These are phyloP conservation scores for Euclidia mi DNA, from an alignment of 2,888 invertebrate species.

Conservation along the genomic window DNA sequence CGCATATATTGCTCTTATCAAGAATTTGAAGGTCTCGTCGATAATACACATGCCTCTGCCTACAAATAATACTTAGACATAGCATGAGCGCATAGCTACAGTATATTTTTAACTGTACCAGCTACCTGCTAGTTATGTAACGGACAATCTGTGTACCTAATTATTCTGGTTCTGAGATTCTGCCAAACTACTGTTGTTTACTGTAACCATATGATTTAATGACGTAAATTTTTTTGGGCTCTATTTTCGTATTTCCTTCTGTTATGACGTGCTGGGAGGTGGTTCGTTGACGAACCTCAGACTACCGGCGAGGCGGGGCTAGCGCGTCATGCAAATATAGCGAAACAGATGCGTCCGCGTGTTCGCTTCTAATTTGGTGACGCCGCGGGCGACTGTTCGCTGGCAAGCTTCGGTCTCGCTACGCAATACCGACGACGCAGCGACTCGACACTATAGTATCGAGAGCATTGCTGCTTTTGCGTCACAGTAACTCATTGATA, in stretches of 20 bases:
- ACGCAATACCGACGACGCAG: slow-evolving; percentile 71
- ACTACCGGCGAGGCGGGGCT: slow-evolving; percentile 76
- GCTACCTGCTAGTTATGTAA: slow-evolving; percentile 35
- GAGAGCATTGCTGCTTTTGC: slow-evolving; percentile 49
- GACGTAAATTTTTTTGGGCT: slow-evolving; percentile 55
- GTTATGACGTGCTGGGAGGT: slow-evolving; percentile 69
- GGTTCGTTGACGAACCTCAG: slow-evolving; percentile 69
- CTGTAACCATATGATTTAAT: slow-evolving; percentile 46
- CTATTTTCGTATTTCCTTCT: slow-evolving; percentile 69
- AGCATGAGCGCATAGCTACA: slow-evolving; percentile 8
- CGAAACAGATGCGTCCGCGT: slow-evolving; percentile 56
- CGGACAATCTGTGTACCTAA: slow-evolving; percentile 26
- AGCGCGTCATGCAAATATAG: slow-evolving; percentile 78
- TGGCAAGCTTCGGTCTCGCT: slow-evolving; percentile 52
- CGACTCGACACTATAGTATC: slow-evolving; percentile 48
- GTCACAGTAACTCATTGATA: slow-evolving; percentile 55
- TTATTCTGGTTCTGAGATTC: slow-evolving; percentile 47
- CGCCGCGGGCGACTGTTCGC: slow-evolving; percentile 62
- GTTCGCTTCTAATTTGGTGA: slow-evolving; percentile 88
- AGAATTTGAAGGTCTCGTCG: slow-evolving; percentile 62
- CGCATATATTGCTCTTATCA: slow-evolving; percentile 61
- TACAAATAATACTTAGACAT: slow-evolving; percentile 30
- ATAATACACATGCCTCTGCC: slow-evolving; percentile 34
- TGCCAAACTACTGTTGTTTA: slow-evolving; percentile 57
- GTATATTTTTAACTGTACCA: slow-evolving; percentile 29